Evolutionary conservation across 2,888 invertebrate species (phyloP).

Genomic region (Hybos culiciformis): DNA sequence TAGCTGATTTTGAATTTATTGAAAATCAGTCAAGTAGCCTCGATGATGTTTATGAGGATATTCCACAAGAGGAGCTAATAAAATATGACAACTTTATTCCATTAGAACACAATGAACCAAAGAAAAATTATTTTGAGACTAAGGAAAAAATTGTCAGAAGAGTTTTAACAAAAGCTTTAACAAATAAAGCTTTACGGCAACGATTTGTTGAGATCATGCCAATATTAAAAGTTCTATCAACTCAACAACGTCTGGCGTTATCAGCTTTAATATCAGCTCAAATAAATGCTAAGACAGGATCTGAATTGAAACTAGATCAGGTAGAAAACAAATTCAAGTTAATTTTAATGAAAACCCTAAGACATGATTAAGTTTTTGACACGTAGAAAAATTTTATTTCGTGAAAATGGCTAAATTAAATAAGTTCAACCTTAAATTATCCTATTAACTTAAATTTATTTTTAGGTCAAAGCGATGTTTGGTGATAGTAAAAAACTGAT

Average conservation of each 20-base stretch:
- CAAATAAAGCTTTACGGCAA: constrained; percentile 43
- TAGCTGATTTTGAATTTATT: too few relatives aligned
- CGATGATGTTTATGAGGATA: too few relatives aligned
- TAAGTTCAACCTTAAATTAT: background rate
- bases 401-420: background rate
- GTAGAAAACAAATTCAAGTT: constrained; percentile 26
- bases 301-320: constrained; percentile 44
- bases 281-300: constrained; percentile 40
- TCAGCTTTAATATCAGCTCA: constrained; percentile 50
- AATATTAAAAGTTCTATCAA: constrained; percentile 48
- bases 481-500: constrained; percentile 43
- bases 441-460: constrained; percentile 16
- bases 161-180: constrained; percentile 43
- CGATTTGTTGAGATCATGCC: constrained; percentile 50
- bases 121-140: too few relatives aligned
- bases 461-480: constrained; percentile 46
- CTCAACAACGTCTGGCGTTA: constrained; percentile 45
- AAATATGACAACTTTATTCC: too few relatives aligned
- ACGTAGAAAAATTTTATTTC: background rate
- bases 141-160: constrained; percentile 38
- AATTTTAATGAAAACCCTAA: background rate
- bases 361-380: background rate
- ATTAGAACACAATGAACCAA: too few relatives aligned
- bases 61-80: too few relatives aligned
- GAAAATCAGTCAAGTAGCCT: too few relatives aligned